Conservation (phyloP, 1,140 invertebrate genomes). For the Hyposmocoma kahamanoa region DNA sequence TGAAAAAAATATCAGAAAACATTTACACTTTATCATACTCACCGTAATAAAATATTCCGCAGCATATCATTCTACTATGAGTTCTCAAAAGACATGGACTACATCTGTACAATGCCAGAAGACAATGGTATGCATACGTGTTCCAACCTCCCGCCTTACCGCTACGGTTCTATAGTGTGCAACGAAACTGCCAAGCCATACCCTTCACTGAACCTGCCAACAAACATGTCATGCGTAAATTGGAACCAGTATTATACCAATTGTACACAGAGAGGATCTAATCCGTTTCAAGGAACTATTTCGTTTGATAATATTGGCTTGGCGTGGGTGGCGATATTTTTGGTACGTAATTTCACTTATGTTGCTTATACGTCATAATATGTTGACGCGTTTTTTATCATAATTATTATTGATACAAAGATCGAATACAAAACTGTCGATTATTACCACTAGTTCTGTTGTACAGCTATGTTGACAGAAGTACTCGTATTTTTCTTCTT, state of each 20-base stretch:
- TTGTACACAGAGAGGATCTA: slow-evolving; percentile 92
- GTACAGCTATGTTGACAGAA: too few species aligned
- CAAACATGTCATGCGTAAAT: slow-evolving; percentile 90
- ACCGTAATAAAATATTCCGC: too few species aligned
- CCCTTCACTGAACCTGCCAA: slow-evolving; percentile 72
- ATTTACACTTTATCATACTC: too few species aligned
- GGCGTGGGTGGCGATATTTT: slow-evolving; percentile 99
- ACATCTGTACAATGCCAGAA: slow-evolving; percentile 95
- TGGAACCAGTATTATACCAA: slow-evolving; percentile 99
- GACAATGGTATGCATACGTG: slow-evolving; percentile 97
- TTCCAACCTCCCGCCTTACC: slow-evolving; percentile 87
- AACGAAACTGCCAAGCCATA: slow-evolving; percentile 74
- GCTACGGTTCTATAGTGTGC: slow-evolving; percentile 80
- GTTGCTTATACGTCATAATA: too few species aligned
- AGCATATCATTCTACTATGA: slow-evolving; percentile 86
- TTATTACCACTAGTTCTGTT: too few species aligned
- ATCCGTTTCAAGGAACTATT: slow-evolving; percentile 99
- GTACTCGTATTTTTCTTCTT: too few species aligned
- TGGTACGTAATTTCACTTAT: slow-evolving; percentile 90
- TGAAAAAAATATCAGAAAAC: too few species aligned
- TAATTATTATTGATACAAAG: too few species aligned
- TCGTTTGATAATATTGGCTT: slow-evolving; percentile 99
- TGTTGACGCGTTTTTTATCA: too few species aligned
- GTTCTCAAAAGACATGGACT: slow-evolving; percentile 93
- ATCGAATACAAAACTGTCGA: too few species aligned